These are phyloP conservation scores for Poecilia picta DNA, from an alignment of 2,797 vertebrate genomes.

Conservation along the genomic window DNA sequence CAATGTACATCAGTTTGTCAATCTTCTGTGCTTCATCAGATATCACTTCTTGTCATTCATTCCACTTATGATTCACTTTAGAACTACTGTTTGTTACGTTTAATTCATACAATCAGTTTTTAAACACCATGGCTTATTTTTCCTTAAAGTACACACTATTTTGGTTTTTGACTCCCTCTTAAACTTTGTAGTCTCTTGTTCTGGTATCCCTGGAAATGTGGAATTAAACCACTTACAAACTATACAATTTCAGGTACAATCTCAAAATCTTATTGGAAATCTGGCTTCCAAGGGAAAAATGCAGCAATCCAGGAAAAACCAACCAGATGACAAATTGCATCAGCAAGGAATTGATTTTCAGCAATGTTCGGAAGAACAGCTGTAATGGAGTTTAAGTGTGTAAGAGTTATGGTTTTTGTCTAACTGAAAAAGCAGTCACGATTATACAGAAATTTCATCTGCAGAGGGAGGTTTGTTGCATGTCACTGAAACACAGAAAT, in stretches of 20 bases:
- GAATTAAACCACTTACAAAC: conserved; percentile 23
- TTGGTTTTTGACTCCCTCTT: not conserved
- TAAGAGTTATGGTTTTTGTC: not conserved
- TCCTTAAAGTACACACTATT: not conserved
- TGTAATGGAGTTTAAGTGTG: conserved; percentile 66
- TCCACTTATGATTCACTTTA: not conserved
- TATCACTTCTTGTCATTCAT: not conserved
- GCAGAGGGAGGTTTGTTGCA: no score
- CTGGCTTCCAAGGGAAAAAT: not conserved
- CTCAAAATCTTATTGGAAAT: conserved; percentile 36
- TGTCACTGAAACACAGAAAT: not conserved
- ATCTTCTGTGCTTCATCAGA: not conserved
- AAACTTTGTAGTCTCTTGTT: not conserved
- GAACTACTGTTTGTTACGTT: not conserved
- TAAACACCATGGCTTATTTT: not conserved
- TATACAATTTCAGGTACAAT: conserved; percentile 12
- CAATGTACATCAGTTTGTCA: not conserved
- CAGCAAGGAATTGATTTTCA: not conserved
- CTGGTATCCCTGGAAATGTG: conserved; percentile 6
- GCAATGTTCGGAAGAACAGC: conserved; percentile 59
- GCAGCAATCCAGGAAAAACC: conserved; percentile 5
- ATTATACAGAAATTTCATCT: no score
- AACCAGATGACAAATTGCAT: not conserved
- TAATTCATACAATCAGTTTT: not conserved
- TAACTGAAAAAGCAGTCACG: conserved; percentile 78